Conservation (phyloP, 2,113 vertebrate genomes). For the Megalops atlanticus region DNA sequence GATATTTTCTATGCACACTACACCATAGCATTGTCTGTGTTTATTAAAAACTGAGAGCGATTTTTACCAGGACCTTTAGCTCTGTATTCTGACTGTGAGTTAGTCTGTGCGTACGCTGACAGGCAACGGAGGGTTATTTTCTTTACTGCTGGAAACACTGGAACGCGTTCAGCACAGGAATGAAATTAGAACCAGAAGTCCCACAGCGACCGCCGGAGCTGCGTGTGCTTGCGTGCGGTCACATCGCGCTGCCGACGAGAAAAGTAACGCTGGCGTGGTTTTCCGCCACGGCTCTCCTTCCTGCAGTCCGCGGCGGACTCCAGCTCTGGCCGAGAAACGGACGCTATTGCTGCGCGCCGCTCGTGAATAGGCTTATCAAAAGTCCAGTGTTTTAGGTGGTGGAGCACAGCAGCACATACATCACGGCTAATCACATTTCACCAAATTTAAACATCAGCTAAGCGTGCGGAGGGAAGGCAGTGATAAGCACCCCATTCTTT, state of each 20-base stretch:
- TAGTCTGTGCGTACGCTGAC: slow-evolving; percentile 39
- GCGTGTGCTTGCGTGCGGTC: background rate
- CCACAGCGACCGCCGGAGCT: background rate
- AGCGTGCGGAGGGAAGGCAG: background rate
- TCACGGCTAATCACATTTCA: background rate
- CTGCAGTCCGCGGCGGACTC: background rate
- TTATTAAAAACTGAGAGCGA: too few relatives aligned
- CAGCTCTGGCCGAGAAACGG: slow-evolving; percentile 32
- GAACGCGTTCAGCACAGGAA: slow-evolving; percentile 48
- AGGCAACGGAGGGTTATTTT: slow-evolving; percentile 45
- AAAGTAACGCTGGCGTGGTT: background rate
- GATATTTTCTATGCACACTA: background rate
- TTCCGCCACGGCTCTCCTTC: background rate
- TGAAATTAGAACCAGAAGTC: slow-evolving; percentile 26
- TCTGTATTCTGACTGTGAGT: slow-evolving; percentile 54
- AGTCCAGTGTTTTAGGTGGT: slow-evolving; percentile 4
- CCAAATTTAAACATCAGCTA: background rate
- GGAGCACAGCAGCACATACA: background rate
- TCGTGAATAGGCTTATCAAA: slow-evolving; percentile 32
- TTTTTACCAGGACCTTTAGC: background rate
- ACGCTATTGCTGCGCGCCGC: slow-evolving; percentile 32
- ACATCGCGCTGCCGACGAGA: background rate
- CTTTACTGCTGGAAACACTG: slow-evolving; percentile 51
- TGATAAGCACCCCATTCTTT: background rate
- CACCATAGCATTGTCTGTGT: too few relatives aligned